A percentile compares a stretch with the other conserved stretches of the same genome.
phyloP scores from a whole-genome alignment of 1,140 invertebrate genomes.

The Cotesia chilonis region DNA sequence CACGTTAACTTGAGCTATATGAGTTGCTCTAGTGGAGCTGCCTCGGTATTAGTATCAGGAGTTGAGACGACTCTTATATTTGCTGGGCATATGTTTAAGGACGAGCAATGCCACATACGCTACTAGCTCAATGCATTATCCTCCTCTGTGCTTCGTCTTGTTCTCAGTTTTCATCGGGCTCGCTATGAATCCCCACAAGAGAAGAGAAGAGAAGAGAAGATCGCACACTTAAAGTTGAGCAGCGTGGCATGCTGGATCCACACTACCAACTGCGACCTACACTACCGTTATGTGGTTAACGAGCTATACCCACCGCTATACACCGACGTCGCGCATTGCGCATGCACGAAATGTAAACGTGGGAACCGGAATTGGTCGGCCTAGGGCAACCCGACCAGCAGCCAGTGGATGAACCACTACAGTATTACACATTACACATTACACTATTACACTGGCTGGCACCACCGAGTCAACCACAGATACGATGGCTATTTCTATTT shows the following conservation, averaged over 20 bases:
- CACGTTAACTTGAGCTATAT: slow-evolving; percentile 35
- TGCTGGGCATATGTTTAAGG: too few species aligned
- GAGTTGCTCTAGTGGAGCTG: background rate
- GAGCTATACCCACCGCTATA: slow-evolving; percentile 56
- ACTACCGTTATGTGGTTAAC: slow-evolving; percentile 63
- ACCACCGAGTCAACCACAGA: too few species aligned
- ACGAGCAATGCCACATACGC: background rate
- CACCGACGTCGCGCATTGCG: slow-evolving; percentile 56
- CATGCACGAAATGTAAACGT: slow-evolving; percentile 68
- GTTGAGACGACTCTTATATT: background rate
- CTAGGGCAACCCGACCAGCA: slow-evolving; percentile 42
- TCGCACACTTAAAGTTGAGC: slow-evolving; percentile 11
- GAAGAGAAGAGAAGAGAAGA: too few species aligned
- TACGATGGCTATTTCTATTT: background rate
- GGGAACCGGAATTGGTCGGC: slow-evolving; percentile 65
- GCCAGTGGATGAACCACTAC: background rate
- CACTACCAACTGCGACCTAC: slow-evolving; percentile 40
- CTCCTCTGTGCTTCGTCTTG: background rate
- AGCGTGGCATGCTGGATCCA: slow-evolving; percentile 47
- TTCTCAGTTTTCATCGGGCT: background rate
- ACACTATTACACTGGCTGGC: too few species aligned
- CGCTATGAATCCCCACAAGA: too few species aligned
- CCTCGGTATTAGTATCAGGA: background rate
- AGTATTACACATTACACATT: background rate
- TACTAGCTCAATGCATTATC: slow-evolving; percentile 6